Evolutionary conservation across 2,888 invertebrate species (phyloP).

Genomic region (Athetis lepigone): DNA sequence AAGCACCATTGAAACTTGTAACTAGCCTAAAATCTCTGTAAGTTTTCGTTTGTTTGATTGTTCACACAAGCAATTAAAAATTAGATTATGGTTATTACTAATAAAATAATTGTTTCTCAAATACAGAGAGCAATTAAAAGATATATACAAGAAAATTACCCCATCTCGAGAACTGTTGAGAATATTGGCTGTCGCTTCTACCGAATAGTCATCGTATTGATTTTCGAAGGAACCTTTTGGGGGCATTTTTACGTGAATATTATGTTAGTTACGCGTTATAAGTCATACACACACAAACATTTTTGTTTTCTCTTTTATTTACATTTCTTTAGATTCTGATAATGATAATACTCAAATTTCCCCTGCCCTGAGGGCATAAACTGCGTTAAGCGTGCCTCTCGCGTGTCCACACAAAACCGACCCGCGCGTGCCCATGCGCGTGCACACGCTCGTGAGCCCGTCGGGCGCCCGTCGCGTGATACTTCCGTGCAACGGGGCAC

Average conservation of each 20-base stretch:
- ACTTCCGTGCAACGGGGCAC: constrained; percentile 57
- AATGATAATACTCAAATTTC: no score
- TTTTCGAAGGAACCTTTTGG: constrained; percentile 83
- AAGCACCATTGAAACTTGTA: no score
- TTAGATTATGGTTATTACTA: no score
- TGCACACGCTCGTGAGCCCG: constrained; percentile 48
- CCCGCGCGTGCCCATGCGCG: constrained; percentile 55
- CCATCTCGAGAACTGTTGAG: constrained; percentile 74
- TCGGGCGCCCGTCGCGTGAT: constrained; percentile 55
- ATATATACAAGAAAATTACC: constrained; percentile 58
- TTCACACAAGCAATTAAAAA: no score
- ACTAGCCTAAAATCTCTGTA: no score
- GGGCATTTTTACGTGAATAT: constrained; percentile 63
- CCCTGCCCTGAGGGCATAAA: constrained; percentile 33
- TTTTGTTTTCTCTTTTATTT: constrained; percentile 14
- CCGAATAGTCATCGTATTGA: constrained; percentile 84
- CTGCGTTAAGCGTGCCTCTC: constrained; percentile 53
- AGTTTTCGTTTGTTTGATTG: no score
- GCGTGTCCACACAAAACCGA: constrained; percentile 54
- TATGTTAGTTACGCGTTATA: not conserved
- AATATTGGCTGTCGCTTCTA: constrained; percentile 72
- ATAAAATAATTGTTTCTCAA: no score
- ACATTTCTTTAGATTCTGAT: not conserved
- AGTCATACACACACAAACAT: constrained; percentile 29
- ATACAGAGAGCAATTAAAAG: not conserved